Evolutionary conservation across 2,888 invertebrate genomes (phyloP).

Genomic region (Lissonota sp.): DNA sequence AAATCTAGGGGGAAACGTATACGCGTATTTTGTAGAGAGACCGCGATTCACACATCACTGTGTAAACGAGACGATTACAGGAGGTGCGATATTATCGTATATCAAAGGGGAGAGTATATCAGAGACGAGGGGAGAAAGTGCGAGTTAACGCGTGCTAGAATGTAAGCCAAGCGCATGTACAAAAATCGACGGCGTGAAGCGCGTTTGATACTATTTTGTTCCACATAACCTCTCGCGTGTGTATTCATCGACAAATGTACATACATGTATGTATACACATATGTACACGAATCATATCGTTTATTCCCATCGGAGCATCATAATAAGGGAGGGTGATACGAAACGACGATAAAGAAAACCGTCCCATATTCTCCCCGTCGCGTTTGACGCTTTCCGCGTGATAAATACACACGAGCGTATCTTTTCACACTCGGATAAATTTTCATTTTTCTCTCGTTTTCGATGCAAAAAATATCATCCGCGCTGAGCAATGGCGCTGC

Average conservation of each 20-base stretch:
- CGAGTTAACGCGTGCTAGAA: slow-evolving; percentile 22
- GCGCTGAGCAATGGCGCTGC: not conserved
- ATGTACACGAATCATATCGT: slow-evolving; percentile 6
- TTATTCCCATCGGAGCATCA: slow-evolving; percentile 12
- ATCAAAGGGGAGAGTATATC: not conserved
- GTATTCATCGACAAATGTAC: not conserved
- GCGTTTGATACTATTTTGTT: slow-evolving; percentile 8
- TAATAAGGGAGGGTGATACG: slow-evolving; percentile 44
- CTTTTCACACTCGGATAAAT: slow-evolving; percentile 52
- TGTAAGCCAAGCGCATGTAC: not conserved
- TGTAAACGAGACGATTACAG: slow-evolving; percentile 20
- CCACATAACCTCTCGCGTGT: slow-evolving; percentile 1
- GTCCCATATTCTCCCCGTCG: not conserved
- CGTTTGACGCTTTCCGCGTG: slow-evolving; percentile 32
- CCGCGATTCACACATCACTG: not conserved
- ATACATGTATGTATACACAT: not conserved
- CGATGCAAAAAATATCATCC: not conserved
- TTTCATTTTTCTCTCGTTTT: slow-evolving; percentile 41
- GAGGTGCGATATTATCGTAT: not conserved
- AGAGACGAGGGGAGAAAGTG: slow-evolving; percentile 1
- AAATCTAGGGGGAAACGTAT: too few relatives aligned
- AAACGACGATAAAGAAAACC: slow-evolving; percentile 40
- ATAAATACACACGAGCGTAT: slow-evolving; percentile 47
- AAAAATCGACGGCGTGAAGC: slow-evolving; percentile 18
- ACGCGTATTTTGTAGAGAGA: not conserved